Base-by-base conservation (phyloP, 2,888 invertebrate genomes). In the Nomada flava region DNA sequence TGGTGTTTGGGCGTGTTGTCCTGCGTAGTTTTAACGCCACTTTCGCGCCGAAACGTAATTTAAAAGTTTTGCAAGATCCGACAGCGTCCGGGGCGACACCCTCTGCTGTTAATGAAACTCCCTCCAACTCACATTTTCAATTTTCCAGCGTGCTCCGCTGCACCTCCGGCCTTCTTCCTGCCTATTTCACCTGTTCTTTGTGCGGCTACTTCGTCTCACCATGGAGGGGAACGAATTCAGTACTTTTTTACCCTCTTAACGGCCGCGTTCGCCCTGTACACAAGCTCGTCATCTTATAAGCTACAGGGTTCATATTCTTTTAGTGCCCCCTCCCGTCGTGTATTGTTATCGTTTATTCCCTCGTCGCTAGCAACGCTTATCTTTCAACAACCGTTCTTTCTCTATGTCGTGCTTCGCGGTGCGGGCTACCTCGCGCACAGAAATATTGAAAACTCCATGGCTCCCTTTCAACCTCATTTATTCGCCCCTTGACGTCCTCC, bases 81-180 rank as follows among this genome's bases (percentile, higher is more conserved):
- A 70, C 71, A 78, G 44, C 52, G 79, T 78, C 82, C 78, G 81
- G 71, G 81, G 84, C 85, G 88, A 90, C 91, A 89, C 87, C 87
- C 89, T 90, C 86, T 79, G 88, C 88, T 89, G 90, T 91, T 92
- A 92, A 92, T 92, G 91, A 93, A 93, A 92, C 92, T 92, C 90
- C 87, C 84, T 84, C 84, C 85, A 87, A 89, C 86, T 89, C 86
- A 87, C 90, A 91, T 91, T 92, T 92, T 92, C 91, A 92, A 92
- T 93, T 92, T 92, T 91, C 89, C 88, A 86, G 67, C 75, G 84
- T 60, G 82, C 85, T 59, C 52, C 69, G 73, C 62, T 59, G 63
- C 57, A n/a, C 18, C 77, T 53, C 23, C 53, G 59, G 64, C 55
- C 62, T 62, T 60, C 23, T 62, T 23, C 53, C 76, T 60, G 57